Conservation (phyloP, 2,888 invertebrate genomes). For the Pyrrhosoma nymphula region DNA sequence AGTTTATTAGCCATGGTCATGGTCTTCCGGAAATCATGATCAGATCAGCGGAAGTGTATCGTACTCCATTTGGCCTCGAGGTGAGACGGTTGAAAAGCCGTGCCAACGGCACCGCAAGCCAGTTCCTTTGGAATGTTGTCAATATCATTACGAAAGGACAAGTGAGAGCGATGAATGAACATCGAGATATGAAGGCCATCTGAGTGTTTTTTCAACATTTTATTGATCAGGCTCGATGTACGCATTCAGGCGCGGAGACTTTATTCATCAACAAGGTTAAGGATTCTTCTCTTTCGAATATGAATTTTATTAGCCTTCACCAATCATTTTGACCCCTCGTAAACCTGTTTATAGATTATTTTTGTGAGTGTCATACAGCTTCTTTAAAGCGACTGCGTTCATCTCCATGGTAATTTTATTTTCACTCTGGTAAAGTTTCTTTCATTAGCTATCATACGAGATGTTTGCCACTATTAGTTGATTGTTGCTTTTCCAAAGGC, state of each 20-base stretch:
- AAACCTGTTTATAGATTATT: too few relatives aligned
- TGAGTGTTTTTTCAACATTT: neutral
- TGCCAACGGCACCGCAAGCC: neutral
- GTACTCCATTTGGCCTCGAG: slow-evolving; percentile 38
- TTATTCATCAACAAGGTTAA: neutral
- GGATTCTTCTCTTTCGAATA: neutral
- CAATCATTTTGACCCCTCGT: too few relatives aligned
- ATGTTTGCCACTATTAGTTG: too few relatives aligned
- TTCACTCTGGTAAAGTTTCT: too few relatives aligned
- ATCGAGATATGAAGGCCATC: neutral
- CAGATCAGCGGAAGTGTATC: slow-evolving; percentile 46
- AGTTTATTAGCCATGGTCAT: slow-evolving; percentile 27
- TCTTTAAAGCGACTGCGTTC: too few relatives aligned
- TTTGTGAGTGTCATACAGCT: too few relatives aligned
- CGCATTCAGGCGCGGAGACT: neutral
- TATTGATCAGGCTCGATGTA: neutral
- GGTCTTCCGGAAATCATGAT: slow-evolving; percentile 48
- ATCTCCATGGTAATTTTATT: too few relatives aligned
- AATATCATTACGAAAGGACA: neutral
- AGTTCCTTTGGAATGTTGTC: neutral
- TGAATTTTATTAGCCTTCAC: neutral
- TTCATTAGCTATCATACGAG: too few relatives aligned
- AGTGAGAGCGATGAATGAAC: neutral
- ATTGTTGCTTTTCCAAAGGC: too few relatives aligned
- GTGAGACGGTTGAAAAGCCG: neutral